Conservation (phyloP, 1,140 invertebrate genomes). For the Eubasilissa regina region DNA sequence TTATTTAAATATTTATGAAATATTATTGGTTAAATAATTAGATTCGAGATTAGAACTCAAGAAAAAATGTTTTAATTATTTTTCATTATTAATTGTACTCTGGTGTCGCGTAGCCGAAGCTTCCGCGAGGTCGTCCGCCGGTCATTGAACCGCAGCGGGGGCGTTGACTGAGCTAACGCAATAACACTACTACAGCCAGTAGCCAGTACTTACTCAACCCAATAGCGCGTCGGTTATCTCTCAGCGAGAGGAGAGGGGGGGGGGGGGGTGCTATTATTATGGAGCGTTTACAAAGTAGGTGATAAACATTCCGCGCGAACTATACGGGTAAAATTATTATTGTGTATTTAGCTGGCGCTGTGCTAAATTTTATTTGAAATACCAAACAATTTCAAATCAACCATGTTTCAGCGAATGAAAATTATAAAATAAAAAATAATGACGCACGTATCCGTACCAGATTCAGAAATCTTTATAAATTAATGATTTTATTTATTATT, state of each 20-base stretch:
- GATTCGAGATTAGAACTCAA: too few species aligned
- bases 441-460: too few species aligned
- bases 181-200: background rate
- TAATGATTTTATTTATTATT: too few species aligned
- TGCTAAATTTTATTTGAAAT: too few species aligned
- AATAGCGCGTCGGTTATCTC: background rate
- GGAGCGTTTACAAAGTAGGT: conserved; percentile 4
- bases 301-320: background rate
- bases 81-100: background rate
- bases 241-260: background rate
- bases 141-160: conserved; percentile 53
- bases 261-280: background rate
- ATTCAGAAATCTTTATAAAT: too few species aligned
- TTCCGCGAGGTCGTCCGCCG: conserved; percentile 47
- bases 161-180: conserved; percentile 47
- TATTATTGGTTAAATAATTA: too few species aligned
- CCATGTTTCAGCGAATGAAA: too few species aligned
- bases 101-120: conserved; percentile 53
- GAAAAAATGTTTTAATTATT: conserved; percentile 3
- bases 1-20: too few species aligned
- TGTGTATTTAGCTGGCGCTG: too few species aligned
- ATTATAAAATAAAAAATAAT: too few species aligned
- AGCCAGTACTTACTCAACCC: conserved; percentile 6
- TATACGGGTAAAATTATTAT: conserved; percentile 3
- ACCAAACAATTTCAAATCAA: too few species aligned